Base-by-base conservation (phyloP, 2,113 vertebrate species). In the Oryctolagus cuniculus region DNA sequence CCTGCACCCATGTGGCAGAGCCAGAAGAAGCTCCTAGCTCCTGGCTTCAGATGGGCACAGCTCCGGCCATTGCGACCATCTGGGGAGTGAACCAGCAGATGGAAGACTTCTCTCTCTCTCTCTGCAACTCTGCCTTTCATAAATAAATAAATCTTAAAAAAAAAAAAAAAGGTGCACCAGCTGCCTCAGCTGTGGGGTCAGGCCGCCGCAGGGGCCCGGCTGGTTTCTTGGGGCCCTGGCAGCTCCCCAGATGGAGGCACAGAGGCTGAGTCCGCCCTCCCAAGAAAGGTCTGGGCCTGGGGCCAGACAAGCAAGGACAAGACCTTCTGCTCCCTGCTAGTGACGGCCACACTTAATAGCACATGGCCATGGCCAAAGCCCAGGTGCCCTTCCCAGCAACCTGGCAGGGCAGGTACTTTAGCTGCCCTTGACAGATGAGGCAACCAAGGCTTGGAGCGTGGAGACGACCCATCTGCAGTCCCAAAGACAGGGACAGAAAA, bases 231-330 rank as follows among this genome's bases (percentile, higher is more conserved):
- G 17, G 34, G 63, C 38, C 6, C 0, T 27, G 75, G 51, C 55
- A 66, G 34, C 24, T 73, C 19, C 31, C 80, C 88, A 53, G 49
- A 64, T 4, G 5, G 22, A 49, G 6, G 64, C 15, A 0, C 0
- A n/a, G 66, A n/a, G 34, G 34, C 58, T 1, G 0, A 24, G 73
- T 5, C 25, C 69, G 12, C 17, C 27, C 29, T 89, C 31, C 72
- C 31, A 51, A 24, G 74, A 31, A 85, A 87, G 27, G 16, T 63
- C 1, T 86, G 70, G 66, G 84, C 66, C 31, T 58, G 27, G 61
- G 84, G 72, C 73, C 92, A 90, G 34, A 34, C 1, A 82, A 74
- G 17, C 25, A 74, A 64, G 84, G 81, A 83, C 77, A 24, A 27
- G 38, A 12, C 21, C 3, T 72, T 67, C 34, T 75, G 49, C 51